Base-by-base conservation (phyloP, 37 sponge, comb jelly and placozoan genomes). In the Halisarca cf. caerulea region DNA sequence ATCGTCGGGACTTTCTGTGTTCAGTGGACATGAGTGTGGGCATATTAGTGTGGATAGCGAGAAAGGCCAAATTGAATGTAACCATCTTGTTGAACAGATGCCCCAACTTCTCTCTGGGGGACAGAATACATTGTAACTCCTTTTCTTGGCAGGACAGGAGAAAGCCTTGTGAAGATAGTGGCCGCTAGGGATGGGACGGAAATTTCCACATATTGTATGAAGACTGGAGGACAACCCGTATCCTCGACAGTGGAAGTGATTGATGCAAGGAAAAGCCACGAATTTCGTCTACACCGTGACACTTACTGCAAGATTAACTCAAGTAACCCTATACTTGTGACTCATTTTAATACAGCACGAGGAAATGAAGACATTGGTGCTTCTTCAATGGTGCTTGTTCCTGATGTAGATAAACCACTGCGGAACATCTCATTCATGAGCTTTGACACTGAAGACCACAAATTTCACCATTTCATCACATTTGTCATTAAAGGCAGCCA, bases 1-100 rank as follows among this genome's bases (percentile, higher is more conserved):
- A 3, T 36, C 32, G 38, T 36, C n/a, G 2, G 44, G 42, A 41
- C 6, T 74, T 20, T 36, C 77, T 40, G 44, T 74, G 45, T 74
- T 36, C 77, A 74, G 77, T 23, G 77, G 77, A 6, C 77, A 74
- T 41, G 77, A 74, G 45, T 74, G 77, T 74, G 44, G 45, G 45
- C 41, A 41, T 24, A 33, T 24, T 40, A 23, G 15, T 17, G 17
- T 1, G 21, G 77, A 74, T 24, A 23, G 18, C 15, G 30, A 30
- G 15, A 14, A 11, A 14, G 11, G 51, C 9, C 9, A 14, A 14
- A 11, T 6, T 11, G 42, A 9, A 18, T 74, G 77, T 40, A 44
- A 74, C 45, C 42, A 40, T 24, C 42, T 74, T 40, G 77, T 74
- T 5, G 77, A 74, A 38, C 77, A 74, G 77, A 2, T 74, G 15